Base-by-base conservation (phyloP, 1,140 invertebrate species). In the Drosophila quadrilineata region DNA sequence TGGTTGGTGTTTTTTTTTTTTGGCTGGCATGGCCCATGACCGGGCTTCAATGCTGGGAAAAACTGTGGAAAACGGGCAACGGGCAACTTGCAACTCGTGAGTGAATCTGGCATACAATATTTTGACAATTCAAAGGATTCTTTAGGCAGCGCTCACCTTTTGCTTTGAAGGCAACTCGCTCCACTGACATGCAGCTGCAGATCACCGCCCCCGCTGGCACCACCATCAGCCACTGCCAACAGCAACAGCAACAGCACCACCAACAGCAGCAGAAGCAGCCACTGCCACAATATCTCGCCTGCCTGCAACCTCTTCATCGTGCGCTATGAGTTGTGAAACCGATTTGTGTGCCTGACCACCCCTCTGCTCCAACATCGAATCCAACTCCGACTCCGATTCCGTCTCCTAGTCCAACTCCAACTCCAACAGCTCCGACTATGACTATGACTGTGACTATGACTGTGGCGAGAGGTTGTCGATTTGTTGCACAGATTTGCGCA, bases 121-220 rank as follows among this genome's bases (percentile, higher is more conserved):
- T 84, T 84, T 84, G 77, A 84, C 77, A 84, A 84, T 77, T 75
- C 77, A 77, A 84, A 84, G 77, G 77, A 84, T 84, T 84, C 79
- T 84, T 84, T 57, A 84, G n/a, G 50, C 57, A 45, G 46, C 41
- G 65, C 48, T 73, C 71, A 73, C 79, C 77, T 84, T 82, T 84
- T 74, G 75, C 59, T 43, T n/a, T 60, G 58, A 8, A 28, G 35
- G 24, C 35, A 16, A 17, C 35, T 22, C 56, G 56, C 59, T 53
- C 26, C 24, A 43, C 49, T 54, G 49, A 53, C 59, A 62, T 50
- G 63, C 56, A 50, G 46, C 46, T 45, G 46, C 40, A 53, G 57
- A 66, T 66, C 48, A 29, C 43, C 52, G n/a, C 46, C 36, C 12
- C 31, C 40, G 29, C 52, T 26, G 29, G 22, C 28, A 21, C 9